Base-by-base conservation (phyloP, 1,140 invertebrate species). In the Leptinotarsa defecta region DNA sequence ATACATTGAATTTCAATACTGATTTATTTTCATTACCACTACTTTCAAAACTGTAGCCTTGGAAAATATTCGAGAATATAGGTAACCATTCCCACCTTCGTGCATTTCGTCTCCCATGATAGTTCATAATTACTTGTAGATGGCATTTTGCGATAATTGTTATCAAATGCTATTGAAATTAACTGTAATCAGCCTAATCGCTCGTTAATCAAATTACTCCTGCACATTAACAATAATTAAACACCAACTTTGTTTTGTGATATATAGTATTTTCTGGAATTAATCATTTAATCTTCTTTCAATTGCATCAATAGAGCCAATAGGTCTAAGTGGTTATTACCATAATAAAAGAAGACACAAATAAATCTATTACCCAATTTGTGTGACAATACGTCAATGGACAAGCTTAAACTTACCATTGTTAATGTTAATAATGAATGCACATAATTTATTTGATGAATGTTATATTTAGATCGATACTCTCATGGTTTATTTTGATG, bases 221-320 rank as follows among this genome's bases (percentile, higher is more conserved):
- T 79, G 74, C 62, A 71, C 77, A 81, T 81, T 82, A 81, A 81
- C 80, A 81, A 83, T 82, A 82, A 86, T 85, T 85, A 83, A 84
- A 82, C 81, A 83, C 82, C 81, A 81, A 80, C 83, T 76, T 48
- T 62, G 43, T 73, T 68, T 76, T 73, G 34, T 57, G 68, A 70
- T 71, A 15, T 4, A 71, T 69, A 79, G 13, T 73, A 77, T 73
- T 68, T 74, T 79, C 74, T 34, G 71, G 70, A 81, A 80, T 81
- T 78, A 81, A 80, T 81, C 78, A 78, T 80, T 80, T 74, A 75
- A 78, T 79, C 77, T 68, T 77, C 69, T 57, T 13, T 24, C 62
- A 73, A 76, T 72, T 76, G 75, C 63, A 24, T 68, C 78, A 81
- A 81, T 81, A 80, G 80, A 81, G 75, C 74, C 80, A 77, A 78